Conservation (phyloP, 2,888 invertebrate genomes). For the Melieria omissa region DNA sequence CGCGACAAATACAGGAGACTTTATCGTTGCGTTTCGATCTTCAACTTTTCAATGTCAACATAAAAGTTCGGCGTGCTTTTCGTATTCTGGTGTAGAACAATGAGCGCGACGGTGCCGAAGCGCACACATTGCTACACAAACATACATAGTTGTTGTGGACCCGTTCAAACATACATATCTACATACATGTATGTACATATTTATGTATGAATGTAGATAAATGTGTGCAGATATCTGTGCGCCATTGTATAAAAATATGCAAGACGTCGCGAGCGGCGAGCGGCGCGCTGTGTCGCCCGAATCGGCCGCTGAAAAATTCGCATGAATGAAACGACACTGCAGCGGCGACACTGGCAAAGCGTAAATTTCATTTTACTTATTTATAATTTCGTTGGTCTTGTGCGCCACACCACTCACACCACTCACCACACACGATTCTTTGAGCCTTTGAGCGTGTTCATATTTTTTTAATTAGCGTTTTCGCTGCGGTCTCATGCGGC, state of each 20-base stretch:
- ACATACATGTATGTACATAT: slow-evolving; percentile 11
- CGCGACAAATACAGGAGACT: background rate
- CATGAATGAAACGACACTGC: slow-evolving; percentile 1
- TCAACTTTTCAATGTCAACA: slow-evolving; percentile 25
- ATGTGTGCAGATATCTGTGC: background rate
- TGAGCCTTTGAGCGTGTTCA: too few species aligned
- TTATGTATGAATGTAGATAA: slow-evolving; percentile 1
- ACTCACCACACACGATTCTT: too few species aligned
- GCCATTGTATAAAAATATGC: slow-evolving; percentile 2
- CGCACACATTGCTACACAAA: slow-evolving; percentile 6
- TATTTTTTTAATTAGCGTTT: too few species aligned
- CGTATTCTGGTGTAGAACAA: background rate
- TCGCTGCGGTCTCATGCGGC: too few species aligned
- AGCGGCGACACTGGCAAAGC: background rate
- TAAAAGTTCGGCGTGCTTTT: slow-evolving; percentile 12
- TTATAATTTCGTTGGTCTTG: too few species aligned
- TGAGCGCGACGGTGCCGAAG: background rate
- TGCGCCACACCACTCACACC: too few species aligned
- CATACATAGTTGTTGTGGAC: background rate
- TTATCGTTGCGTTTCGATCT: slow-evolving; percentile 16
- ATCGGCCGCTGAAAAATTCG: background rate
- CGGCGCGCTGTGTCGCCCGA: too few species aligned
- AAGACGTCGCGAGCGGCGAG: background rate
- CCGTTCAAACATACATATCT: background rate
- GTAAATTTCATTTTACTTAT: too few species aligned